Base-by-base conservation (phyloP, 2,113 vertebrate genomes). In the Saguinus imperator region DNA sequence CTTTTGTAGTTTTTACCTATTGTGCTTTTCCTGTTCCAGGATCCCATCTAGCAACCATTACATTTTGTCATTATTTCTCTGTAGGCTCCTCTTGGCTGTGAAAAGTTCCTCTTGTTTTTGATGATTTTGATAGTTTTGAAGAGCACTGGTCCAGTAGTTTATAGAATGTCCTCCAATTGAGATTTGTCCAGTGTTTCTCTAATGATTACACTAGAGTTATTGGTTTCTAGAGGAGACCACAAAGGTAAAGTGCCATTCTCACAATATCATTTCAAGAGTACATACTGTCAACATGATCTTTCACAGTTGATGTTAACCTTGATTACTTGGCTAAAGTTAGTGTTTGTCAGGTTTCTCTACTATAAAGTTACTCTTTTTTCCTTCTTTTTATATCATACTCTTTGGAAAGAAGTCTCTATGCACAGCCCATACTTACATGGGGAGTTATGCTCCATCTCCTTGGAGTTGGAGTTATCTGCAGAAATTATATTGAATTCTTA, bases 401-500 rank as follows among this genome's bases (percentile, higher is more conserved):
- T 92, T 66, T 80, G 50, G 35, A 68, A 64, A 16, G 45, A 76
- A 76, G 55, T 66, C 87, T 66, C 43, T 50, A 64, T 79, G 12
- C 14, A 52, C 35, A 72, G 23, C 50, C 72, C 52, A 84, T n/a
- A 61, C 37, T 73, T 64, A 57, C 76, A n/a, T 64, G n/a, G 40
- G 17, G 14, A 68, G 17, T 66, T 45, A 68, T 68, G 37, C 3
- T 73, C 52, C 75, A 73, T 50, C 23, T 87, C 73, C 20, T 55
- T 92, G 55, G 27, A 25, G 43, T 16, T 21, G 11, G 21, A 66
- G 32, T 87, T 87, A 35, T 43, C 76, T 87, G 75, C 23, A 92
- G 45, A 89, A 89, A 95, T 70, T 77, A 92, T 92, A 92, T 75
- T 83, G 23, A 83, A 88, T 85, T 77, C 3, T 79, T 68, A 48